Evolutionary conservation across 1,140 invertebrate genomes (phyloP).

Genomic region (Colletes latitarsis): DNA sequence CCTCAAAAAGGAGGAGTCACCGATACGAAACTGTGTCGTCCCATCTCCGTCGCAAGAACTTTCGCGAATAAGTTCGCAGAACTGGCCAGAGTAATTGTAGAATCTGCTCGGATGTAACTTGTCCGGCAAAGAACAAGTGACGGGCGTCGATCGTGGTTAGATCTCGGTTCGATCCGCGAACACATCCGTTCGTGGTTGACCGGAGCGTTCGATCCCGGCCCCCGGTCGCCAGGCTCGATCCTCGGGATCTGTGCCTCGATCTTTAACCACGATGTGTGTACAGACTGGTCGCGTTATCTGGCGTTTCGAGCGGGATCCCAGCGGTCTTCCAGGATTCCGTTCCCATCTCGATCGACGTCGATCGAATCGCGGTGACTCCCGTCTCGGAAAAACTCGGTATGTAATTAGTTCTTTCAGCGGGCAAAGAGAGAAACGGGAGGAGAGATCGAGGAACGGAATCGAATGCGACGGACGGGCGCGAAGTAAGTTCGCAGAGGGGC

Average conservation of each 20-base stretch:
- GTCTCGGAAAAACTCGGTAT: background rate
- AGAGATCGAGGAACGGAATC: background rate
- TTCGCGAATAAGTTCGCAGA: background rate
- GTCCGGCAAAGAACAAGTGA: conserved; percentile 4
- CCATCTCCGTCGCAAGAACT: too few relatives aligned
- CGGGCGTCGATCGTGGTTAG: background rate
- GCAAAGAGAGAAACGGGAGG: background rate
- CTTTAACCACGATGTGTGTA: background rate
- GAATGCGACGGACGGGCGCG: conserved; percentile 6
- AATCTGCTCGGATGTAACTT: conserved; percentile 7
- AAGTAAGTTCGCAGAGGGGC: conserved; percentile 76
- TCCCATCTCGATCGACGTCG: background rate
- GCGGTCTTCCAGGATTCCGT: background rate
- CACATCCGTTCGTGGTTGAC: background rate
- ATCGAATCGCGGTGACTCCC: background rate
- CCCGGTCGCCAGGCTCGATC: background rate
- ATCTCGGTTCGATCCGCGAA: conserved; percentile 14
- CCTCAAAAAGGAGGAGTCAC: too few relatives aligned
- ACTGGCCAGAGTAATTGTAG: conserved; percentile 13
- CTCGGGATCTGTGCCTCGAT: background rate
- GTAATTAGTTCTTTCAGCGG: conserved; percentile 9
- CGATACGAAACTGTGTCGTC: too few relatives aligned
- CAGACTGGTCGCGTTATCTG: conserved; percentile 18
- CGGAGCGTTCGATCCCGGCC: conserved; percentile 5
- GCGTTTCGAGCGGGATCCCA: background rate